Evolutionary conservation across 2,797 vertebrate species (phyloP).

Genomic region (Harpagifer antarcticus): DNA sequence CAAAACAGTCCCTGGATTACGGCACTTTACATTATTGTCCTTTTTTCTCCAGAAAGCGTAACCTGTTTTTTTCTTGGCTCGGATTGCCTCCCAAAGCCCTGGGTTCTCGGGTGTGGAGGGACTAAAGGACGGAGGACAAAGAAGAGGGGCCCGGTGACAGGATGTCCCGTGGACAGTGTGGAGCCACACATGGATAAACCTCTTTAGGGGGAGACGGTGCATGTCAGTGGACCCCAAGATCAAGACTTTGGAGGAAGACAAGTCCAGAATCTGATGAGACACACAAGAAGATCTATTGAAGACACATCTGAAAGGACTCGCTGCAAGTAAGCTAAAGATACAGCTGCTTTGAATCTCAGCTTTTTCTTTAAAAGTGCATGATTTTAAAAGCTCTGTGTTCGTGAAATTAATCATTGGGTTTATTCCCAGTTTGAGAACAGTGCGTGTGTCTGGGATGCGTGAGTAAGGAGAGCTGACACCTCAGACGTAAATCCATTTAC

Average conservation of each 20-base stretch:
- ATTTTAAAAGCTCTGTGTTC: background rate
- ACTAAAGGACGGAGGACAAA: constrained; percentile 24
- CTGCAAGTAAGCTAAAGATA: constrained; percentile 53
- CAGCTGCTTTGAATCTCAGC: background rate
- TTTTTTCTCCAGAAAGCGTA: constrained; percentile 19
- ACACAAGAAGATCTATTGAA: constrained; percentile 20
- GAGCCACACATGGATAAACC: constrained; percentile 66
- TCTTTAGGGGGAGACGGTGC: constrained; percentile 54
- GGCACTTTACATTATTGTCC: constrained; percentile 36
- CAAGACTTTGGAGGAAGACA: constrained; percentile 32
- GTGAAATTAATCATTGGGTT: background rate
- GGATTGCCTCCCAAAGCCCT: constrained; percentile 22
- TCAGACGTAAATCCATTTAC: background rate
- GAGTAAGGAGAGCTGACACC: background rate
- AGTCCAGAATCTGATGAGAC: constrained; percentile 27
- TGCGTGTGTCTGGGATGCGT: background rate
- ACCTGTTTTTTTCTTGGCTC: constrained; percentile 5
- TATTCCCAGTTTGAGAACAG: background rate
- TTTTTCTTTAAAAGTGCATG: background rate
- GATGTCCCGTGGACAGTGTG: constrained; percentile 39
- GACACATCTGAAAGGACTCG: constrained; percentile 14
- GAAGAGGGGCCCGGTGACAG: constrained; percentile 19
- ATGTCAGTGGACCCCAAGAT: constrained; percentile 22
- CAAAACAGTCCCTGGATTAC: constrained; percentile 70
- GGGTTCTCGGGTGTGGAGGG: constrained; percentile 2